Percentiles rank a stretch among this genome's conserved stretches.
These are phyloP conservation scores for Bombyx mori DNA, from an alignment of 1,140 invertebrate genomes.

Conservation along the genomic window DNA sequence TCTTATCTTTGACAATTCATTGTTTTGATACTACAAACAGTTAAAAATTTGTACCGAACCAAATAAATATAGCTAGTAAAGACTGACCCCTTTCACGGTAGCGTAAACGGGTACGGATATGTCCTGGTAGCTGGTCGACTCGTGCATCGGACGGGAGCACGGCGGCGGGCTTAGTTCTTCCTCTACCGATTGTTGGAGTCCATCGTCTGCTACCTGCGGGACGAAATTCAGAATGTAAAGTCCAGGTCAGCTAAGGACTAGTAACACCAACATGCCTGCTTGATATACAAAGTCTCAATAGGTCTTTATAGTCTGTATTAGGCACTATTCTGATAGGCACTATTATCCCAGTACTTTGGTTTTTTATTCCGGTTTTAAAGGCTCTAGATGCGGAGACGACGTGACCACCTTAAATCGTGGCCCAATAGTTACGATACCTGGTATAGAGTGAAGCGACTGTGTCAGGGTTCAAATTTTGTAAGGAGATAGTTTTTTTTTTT, in stretches of 20 bases:
- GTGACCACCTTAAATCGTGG: no score
- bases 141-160: conserved; percentile 51
- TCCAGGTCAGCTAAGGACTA: no score
- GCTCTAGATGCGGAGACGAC: no score
- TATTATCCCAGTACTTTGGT: not conserved
- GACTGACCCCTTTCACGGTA: conserved; percentile 91
- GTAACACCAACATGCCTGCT: no score
- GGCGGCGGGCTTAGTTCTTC: conserved; percentile 61
- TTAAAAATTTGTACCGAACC: not conserved
- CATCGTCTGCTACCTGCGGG: conserved; percentile 84
- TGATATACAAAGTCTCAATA: no score
- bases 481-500: not conserved
- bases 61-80: not conserved
- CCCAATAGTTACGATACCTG: no score
- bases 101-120: conserved; percentile 95
- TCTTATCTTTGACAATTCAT: not conserved
- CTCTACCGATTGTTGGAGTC: conserved; percentile 74
- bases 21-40: not conserved
- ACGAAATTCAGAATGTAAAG: no score
- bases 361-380: no score
- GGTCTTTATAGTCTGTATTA: no score
- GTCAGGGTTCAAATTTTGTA: no score
- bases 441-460: no score
- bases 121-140: conserved; percentile 81
- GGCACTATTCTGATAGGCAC: not conserved